Evolutionary conservation across 30 jellyfish, hydroid and myxozoan genomes (phyloP).

Genomic region (Nemopilema nomurai): DNA sequence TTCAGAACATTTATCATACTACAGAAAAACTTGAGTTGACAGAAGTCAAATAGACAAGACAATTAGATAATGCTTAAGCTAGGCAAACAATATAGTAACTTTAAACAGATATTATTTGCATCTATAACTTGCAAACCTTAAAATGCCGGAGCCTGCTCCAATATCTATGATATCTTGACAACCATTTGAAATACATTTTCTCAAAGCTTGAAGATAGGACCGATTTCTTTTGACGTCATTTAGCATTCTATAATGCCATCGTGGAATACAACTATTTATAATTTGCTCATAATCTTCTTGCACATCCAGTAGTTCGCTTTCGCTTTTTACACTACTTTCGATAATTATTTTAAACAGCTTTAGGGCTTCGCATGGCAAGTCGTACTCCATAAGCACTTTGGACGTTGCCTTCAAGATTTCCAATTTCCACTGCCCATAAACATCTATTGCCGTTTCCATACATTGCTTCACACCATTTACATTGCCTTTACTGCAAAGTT

Average conservation of each 20-base stretch:
- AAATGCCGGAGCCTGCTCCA: slow-evolving; percentile 94
- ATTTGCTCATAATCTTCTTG: slow-evolving; percentile 68
- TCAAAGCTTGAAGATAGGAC: slow-evolving; percentile 59
- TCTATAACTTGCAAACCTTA: slow-evolving; percentile 54
- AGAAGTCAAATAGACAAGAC: too few relatives aligned
- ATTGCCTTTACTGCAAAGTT: slow-evolving; percentile 21
- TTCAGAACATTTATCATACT: too few relatives aligned
- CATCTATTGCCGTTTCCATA: slow-evolving; percentile 71
- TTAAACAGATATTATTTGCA: too few relatives aligned
- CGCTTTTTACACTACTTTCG: not conserved
- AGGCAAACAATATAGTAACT: too few relatives aligned
- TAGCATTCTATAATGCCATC: slow-evolving; percentile 96
- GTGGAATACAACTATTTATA: slow-evolving; percentile 44
- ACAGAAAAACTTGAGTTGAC: too few relatives aligned
- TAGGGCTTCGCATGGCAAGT: slow-evolving; percentile 32
- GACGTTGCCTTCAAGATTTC: slow-evolving; percentile 55
- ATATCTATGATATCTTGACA: slow-evolving; percentile 60
- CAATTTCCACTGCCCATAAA: slow-evolving; percentile 30
- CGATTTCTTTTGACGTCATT: slow-evolving; percentile 77
- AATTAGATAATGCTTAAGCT: too few relatives aligned
- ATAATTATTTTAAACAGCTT: slow-evolving; percentile 22
- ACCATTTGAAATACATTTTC: slow-evolving; percentile 52
- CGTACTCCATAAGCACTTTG: slow-evolving; percentile 12
- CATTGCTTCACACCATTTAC: slow-evolving; percentile 35
- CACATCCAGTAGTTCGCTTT: not conserved